Percentiles rank a stretch among this genome's conserved stretches.
These are phyloP conservation scores for Trachurus trachurus DNA, from an alignment of 2,797 vertebrate genomes.

Conservation along the genomic window DNA sequence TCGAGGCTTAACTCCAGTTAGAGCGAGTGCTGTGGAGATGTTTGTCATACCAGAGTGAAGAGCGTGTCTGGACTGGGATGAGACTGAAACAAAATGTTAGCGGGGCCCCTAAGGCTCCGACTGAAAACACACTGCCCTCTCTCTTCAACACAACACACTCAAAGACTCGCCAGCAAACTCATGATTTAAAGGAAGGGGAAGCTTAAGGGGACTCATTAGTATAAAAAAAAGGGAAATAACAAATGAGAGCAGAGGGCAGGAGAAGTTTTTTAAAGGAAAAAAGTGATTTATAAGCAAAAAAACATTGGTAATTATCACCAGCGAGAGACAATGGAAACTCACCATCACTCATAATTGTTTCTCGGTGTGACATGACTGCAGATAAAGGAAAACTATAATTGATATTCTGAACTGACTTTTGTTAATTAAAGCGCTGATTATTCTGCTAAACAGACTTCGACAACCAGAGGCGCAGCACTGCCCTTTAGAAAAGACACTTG, in stretches of 20 bases:
- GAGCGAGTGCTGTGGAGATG: conserved; percentile 60
- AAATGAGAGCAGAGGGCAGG: conserved; percentile 46
- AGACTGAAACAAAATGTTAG: conserved; percentile 54
- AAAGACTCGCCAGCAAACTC: conserved; percentile 33
- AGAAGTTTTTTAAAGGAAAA: conserved; percentile 37
- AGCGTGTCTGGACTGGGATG: conserved; percentile 73
- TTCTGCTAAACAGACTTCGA: conserved; percentile 80
- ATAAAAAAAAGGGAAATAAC: conserved; percentile 39
- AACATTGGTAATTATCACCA: conserved; percentile 72
- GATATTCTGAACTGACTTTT: conserved; percentile 82
- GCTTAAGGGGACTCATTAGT: conserved; percentile 59
- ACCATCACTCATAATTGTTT: conserved; percentile 80
- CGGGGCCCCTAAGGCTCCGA: conserved; percentile 39
- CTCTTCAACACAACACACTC: conserved; percentile 31
- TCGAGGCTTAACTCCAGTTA: conserved; percentile 47
- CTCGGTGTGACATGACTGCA: conserved; percentile 75
- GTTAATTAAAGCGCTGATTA: conserved; percentile 85
- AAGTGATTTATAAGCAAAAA: conserved; percentile 69
- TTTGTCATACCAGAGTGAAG: conserved; percentile 74
- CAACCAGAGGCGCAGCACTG: conserved; percentile 73
- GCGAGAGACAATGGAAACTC: conserved; percentile 71
- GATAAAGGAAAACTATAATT: conserved; percentile 79
- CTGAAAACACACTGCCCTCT: conserved; percentile 45
- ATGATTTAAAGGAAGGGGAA: conserved; percentile 32
- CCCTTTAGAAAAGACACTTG: conserved; percentile 78